These are phyloP conservation scores for Bombus breviceps DNA, from an alignment of 1,140 invertebrate genomes.

Conservation along the genomic window DNA sequence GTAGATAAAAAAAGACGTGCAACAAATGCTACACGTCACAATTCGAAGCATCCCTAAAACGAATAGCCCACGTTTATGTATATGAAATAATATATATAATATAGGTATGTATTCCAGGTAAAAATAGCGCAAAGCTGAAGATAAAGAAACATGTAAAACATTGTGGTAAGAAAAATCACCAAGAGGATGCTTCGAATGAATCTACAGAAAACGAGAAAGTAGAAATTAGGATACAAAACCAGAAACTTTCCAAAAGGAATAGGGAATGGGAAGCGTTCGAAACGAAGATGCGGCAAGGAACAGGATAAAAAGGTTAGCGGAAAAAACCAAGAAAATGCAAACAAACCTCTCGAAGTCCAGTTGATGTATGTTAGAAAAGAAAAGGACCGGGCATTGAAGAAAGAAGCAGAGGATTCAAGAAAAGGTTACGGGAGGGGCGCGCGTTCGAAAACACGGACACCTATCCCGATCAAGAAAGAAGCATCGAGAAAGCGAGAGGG, in stretches of 20 bases:
- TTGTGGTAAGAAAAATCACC: too few species aligned
- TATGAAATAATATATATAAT: too few species aligned
- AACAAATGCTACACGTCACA: not conserved
- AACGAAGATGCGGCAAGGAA: not conserved
- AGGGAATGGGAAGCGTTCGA: not conserved
- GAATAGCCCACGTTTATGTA: too few species aligned
- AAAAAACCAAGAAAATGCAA: not conserved
- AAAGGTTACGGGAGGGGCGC: not conserved
- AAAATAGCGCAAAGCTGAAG: too few species aligned
- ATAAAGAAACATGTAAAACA: too few species aligned
- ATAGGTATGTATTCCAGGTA: too few species aligned
- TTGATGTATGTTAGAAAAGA: not conserved
- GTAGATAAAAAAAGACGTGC: not conserved
- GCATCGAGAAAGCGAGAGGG: constrained; percentile 24
- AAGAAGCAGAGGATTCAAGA: not conserved
- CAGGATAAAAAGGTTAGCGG: not conserved
- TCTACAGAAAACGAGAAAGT: not conserved
- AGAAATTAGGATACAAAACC: not conserved
- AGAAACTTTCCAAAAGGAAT: too few species aligned
- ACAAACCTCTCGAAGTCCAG: not conserved
- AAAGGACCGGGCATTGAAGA: not conserved
- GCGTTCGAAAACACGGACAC: constrained; percentile 48
- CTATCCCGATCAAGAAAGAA: constrained; percentile 45
- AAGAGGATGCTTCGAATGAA: not conserved
- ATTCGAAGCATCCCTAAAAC: not conserved